phyloP scores from a whole-genome alignment of 2,797 vertebrate genomes.

The Okamejei kenojei region DNA sequence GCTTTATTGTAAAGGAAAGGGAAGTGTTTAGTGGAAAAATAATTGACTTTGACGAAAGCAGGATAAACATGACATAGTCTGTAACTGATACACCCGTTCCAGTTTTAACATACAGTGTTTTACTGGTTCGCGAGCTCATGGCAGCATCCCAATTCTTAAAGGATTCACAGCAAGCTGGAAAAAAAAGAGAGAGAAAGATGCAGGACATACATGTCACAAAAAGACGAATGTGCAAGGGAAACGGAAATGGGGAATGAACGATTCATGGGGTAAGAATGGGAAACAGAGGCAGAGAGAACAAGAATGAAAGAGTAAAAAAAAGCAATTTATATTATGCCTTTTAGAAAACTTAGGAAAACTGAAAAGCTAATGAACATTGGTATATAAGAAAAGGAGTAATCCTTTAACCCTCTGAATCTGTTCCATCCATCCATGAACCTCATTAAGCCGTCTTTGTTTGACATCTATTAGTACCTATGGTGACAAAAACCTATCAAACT shows the following conservation, averaged over 20 bases:
- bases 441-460: too few species aligned
- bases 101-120: background rate
- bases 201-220: background rate
- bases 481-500: too few species aligned
- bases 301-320: background rate
- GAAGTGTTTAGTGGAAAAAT: conserved; percentile 14
- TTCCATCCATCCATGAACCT: too few species aligned
- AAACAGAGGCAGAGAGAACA: background rate
- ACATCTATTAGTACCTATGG: too few species aligned
- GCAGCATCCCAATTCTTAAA: background rate
- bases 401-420: too few species aligned
- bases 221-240: too few species aligned
- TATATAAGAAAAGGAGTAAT: too few species aligned
- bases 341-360: background rate
- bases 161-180: background rate
- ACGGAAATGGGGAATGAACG: background rate
- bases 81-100: background rate
- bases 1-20: background rate
- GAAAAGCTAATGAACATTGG: background rate
- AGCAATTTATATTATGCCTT: background rate
- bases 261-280: background rate
- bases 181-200: background rate
- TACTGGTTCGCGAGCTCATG: background rate
- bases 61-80: background rate
- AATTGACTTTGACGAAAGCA: conserved; percentile 15